Conservation (phyloP, 2,113 vertebrate species). For the Mirounga angustirostris region DNA sequence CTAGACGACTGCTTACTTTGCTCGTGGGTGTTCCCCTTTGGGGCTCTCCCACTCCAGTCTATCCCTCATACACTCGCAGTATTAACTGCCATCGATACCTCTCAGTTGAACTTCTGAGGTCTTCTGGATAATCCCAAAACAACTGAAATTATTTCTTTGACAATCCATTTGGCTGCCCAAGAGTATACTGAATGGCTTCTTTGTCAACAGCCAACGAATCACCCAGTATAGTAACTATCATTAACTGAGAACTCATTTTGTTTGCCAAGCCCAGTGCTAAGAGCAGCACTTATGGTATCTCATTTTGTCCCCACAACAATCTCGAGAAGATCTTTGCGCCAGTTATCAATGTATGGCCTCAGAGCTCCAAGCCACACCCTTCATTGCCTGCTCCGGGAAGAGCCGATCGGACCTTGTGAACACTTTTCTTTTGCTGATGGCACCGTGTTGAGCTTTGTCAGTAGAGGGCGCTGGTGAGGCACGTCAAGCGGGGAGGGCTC, state of each 20-base stretch:
- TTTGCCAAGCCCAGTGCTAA: neutral
- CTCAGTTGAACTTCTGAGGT: neutral
- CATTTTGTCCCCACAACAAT: neutral
- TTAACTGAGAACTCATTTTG: neutral
- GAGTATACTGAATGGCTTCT: neutral
- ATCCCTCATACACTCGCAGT: neutral
- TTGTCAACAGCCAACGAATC: neutral
- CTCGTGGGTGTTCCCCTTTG: neutral
- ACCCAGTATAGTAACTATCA: neutral
- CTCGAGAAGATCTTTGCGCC: neutral
- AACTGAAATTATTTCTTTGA: neutral
- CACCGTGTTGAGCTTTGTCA: neutral
- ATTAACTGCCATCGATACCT: neutral
- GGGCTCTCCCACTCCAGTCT: neutral
- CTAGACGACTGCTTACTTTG: neutral
- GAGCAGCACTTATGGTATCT: neutral
- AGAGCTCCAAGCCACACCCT: neutral
- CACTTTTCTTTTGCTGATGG: neutral
- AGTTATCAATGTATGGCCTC: neutral
- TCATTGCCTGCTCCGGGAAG: neutral
- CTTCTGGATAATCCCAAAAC: neutral
- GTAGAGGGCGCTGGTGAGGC: conserved; percentile 44
- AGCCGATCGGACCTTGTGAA: neutral
- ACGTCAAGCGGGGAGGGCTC: neutral
- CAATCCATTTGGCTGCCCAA: neutral